These are phyloP conservation scores for Cheilosia grossa DNA, from an alignment of 2,888 invertebrate genomes.

Conservation along the genomic window DNA sequence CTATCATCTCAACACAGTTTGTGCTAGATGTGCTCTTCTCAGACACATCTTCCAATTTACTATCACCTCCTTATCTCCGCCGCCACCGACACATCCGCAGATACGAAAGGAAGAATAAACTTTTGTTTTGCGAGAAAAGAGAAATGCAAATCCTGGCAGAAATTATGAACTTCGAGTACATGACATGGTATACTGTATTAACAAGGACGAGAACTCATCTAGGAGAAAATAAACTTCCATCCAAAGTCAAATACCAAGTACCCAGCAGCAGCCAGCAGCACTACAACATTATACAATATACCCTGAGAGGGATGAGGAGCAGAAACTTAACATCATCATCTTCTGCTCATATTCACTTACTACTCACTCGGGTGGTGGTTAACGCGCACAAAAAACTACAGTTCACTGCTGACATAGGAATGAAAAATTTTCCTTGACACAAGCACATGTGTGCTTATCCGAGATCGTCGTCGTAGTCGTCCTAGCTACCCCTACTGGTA, in stretches of 20 bases:
- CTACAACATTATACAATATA: not conserved
- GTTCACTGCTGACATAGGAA: constrained; percentile 70
- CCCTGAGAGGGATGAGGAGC: constrained; percentile 1
- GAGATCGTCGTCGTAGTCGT: constrained; percentile 48
- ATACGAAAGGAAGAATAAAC: constrained; percentile 14
- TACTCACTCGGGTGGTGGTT: constrained; percentile 16
- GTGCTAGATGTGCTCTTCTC: not conserved
- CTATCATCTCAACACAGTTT: too few relatives aligned
- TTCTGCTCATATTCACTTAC: constrained; percentile 6
- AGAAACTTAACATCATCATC: constrained; percentile 60
- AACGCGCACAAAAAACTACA: constrained; percentile 21
- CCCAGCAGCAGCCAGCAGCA: constrained; percentile 2
- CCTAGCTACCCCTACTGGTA: constrained; percentile 6
- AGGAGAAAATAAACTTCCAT: constrained; percentile 63
- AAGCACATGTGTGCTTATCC: constrained; percentile 71
- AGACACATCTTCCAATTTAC: constrained; percentile 2
- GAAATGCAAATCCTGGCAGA: constrained; percentile 39
- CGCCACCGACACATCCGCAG: not conserved
- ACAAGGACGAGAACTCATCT: constrained; percentile 61
- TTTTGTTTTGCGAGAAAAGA: not conserved
- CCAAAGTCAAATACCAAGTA: constrained; percentile 64
- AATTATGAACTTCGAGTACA: constrained; percentile 67
- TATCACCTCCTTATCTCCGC: not conserved
- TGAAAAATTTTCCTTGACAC: constrained; percentile 69
- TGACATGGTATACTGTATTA: constrained; percentile 49